Percentiles rank a stretch among this genome's conserved stretches.
Conservation (phyloP, 2,797 vertebrate genomes). For the Synanceia verrucosa region DNA sequence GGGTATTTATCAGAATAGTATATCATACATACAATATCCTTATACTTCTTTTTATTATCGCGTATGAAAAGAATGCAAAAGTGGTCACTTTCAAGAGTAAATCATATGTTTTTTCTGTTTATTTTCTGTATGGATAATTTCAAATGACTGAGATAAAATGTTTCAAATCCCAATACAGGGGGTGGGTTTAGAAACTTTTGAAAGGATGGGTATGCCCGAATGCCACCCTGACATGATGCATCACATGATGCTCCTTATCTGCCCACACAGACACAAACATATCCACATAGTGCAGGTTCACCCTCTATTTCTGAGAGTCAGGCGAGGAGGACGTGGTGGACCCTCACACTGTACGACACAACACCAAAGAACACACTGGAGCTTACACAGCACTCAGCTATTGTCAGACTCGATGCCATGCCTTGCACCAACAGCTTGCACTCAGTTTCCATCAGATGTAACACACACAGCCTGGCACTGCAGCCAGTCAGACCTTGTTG, state of each 20-base stretch:
- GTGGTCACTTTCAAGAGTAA: too few species aligned
- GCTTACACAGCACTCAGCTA: slow-evolving; percentile 55
- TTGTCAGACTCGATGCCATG: slow-evolving; percentile 58
- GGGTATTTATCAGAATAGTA: too few species aligned
- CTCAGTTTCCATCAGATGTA: slow-evolving; percentile 58
- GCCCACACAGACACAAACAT: neutral
- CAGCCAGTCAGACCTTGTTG: slow-evolving; percentile 63
- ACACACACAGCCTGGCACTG: slow-evolving; percentile 51
- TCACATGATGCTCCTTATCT: slow-evolving; percentile 2
- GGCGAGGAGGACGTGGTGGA: slow-evolving; percentile 48
- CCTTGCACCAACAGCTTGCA: slow-evolving; percentile 59
- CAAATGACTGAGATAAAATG: neutral
- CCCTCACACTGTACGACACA: slow-evolving; percentile 32
- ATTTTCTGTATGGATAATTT: too few species aligned
- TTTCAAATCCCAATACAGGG: neutral
- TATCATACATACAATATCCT: too few species aligned
- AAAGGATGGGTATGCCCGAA: too few species aligned
- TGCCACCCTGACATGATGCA: neutral
- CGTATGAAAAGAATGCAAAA: too few species aligned
- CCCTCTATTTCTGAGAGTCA: slow-evolving; percentile 38
- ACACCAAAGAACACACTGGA: slow-evolving; percentile 47
- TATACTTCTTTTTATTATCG: too few species aligned
- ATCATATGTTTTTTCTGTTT: too few species aligned
- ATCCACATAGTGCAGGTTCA: slow-evolving; percentile 1
- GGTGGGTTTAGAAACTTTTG: neutral